Conservation (phyloP, 2,888 invertebrate genomes). For the Nomada fucata region DNA sequence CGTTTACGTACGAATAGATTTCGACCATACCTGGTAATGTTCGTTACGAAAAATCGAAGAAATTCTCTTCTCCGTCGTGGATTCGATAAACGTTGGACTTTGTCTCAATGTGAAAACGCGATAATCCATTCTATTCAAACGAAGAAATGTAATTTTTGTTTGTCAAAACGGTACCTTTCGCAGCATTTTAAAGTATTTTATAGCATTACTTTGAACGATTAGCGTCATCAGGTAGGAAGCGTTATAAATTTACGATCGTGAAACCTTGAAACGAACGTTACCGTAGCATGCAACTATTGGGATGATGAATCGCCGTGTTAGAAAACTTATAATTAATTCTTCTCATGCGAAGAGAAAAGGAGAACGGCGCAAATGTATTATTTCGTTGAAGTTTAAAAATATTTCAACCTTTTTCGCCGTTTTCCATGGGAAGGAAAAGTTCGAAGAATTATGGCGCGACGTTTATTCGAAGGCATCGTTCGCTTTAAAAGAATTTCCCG, state of each 20-base stretch:
- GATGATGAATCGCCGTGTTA: slow-evolving; percentile 22
- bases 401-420: background rate
- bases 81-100: slow-evolving; percentile 18
- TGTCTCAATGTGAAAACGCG: no score
- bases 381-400: background rate
- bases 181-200: slow-evolving; percentile 27
- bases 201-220: slow-evolving; percentile 32
- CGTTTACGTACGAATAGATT: slow-evolving; percentile 27
- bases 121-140: no score
- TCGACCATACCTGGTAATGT: no score
- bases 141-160: no score
- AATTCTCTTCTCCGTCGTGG: slow-evolving; percentile 8
- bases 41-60: background rate
- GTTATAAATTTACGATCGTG: slow-evolving; percentile 34
- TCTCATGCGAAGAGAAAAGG: background rate
- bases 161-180: no score
- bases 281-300: slow-evolving; percentile 15
- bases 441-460: slow-evolving; percentile 3
- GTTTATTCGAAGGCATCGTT: background rate
- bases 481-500: background rate
- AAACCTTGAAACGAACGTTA: slow-evolving; percentile 19
- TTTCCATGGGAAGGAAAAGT: background rate
- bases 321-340: slow-evolving; percentile 32
- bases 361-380: slow-evolving; percentile 14
- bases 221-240: slow-evolving; percentile 33